Base-by-base conservation (phyloP, 1,140 invertebrate species). In the Drosophila santomea region DNA sequence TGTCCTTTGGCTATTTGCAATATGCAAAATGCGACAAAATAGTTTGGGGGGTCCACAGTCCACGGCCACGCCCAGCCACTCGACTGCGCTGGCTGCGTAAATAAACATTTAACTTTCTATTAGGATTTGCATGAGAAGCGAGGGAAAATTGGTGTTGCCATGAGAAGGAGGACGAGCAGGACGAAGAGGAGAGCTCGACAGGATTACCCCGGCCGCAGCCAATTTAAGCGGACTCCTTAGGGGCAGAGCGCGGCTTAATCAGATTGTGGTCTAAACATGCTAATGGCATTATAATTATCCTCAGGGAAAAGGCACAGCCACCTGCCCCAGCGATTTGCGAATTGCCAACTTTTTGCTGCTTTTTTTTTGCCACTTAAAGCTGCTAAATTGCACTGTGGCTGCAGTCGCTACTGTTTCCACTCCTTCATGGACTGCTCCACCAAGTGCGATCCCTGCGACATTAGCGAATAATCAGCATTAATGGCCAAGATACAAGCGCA, bases 251-350 rank as follows among this genome's bases (percentile, higher is more conserved):
- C 77, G 45, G 48, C 66, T 60, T 80, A 89, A 84, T 80, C 84
- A 75, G 84, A 89, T 89, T 89, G 84, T 73, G 80, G 44, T 80
- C 80, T 89, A 89, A 89, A 89, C 84, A 89, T 74, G 84, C 84
- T 89, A 89, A 89, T 89, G 84, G 80, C 84, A 90, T 89, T 89
- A 90, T 89, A 89, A 89, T 90, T 89, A 89, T 84, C 84, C 80
- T 59, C 45, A 36, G 80, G 74, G 77, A 38, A 32, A 32, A 25
- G 51, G 23, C 47, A 17, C 77, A 59, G 66, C 39, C 74, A 54
- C 56, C 48, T 71, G 68, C 60, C 47, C 60, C 74, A 54, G 81
- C 58, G 80, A 89, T 78, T 62, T 80, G 84, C 77, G 77, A 84
- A 89, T 80, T 72, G 79, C 76, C 69, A 89, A 78, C 74, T 84